Conservation (phyloP, 2,797 vertebrate species). For the Amblyraja radiata region DNA sequence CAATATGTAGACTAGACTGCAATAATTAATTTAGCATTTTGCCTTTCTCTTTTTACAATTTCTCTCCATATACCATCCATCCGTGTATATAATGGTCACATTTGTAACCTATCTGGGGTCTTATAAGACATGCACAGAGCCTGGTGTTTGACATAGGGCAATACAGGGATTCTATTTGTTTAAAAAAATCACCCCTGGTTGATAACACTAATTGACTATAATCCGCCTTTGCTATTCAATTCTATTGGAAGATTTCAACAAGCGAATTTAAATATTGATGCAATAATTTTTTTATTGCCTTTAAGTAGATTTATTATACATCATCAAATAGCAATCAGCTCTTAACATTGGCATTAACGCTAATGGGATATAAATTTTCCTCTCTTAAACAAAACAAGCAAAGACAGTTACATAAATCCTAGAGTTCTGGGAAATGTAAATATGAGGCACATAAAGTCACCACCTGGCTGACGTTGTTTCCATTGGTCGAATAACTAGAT, state of each 20-base stretch:
- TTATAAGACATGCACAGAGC: background rate
- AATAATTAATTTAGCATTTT: background rate
- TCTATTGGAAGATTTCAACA: background rate
- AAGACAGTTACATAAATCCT: background rate
- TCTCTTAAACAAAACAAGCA: background rate
- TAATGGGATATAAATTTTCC: background rate
- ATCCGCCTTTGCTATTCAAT: background rate
- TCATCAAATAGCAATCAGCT: background rate
- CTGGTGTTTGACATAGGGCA: background rate
- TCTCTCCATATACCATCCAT: background rate
- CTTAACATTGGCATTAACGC: background rate
- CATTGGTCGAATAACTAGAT: no score
- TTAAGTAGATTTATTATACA: background rate
- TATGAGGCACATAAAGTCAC: no score
- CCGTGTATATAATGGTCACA: background rate
- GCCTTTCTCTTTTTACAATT: background rate
- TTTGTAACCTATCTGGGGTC: background rate
- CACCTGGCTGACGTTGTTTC: no score
- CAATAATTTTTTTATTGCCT: no score
- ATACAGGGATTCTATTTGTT: background rate
- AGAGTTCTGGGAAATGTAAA: no score
- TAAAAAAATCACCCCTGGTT: no score
- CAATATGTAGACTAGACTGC: no score
- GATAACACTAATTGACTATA: no score
- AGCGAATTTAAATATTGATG: slow-evolving; percentile 4